Evolutionary conservation across 2,113 vertebrate species (phyloP).

Genomic region (Aptenodytes patagonicus): DNA sequence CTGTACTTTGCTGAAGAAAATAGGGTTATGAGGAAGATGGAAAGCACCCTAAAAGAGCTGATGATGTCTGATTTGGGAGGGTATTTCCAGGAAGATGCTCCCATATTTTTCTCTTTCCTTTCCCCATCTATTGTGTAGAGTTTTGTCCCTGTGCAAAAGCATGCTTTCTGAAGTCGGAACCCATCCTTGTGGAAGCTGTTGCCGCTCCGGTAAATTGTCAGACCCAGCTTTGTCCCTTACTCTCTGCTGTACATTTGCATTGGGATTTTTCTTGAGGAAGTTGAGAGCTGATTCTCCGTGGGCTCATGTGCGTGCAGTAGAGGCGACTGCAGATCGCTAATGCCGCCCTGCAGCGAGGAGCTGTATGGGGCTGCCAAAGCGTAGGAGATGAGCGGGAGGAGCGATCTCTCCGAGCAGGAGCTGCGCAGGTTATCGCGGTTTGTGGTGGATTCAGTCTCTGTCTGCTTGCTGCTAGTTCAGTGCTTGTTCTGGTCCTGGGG

Average conservation of each 20-base stretch:
- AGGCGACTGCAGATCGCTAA: rapidly evolving
- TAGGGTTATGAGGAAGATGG: background rate
- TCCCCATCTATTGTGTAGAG: no score
- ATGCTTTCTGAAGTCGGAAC: background rate
- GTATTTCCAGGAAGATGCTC: background rate
- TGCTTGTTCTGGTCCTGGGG: rapidly evolving
- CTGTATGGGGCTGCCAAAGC: rapidly evolving
- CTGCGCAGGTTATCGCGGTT: rapidly evolving
- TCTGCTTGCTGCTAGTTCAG: background rate
- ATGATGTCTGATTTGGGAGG: background rate
- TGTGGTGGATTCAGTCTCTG: background rate
- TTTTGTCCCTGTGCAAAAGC: background rate
- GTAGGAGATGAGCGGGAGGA: rapidly evolving
- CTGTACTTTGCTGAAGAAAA: background rate
- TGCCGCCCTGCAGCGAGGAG: rapidly evolving
- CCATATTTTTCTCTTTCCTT: background rate
- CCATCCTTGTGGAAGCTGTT: background rate
- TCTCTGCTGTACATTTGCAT: rapidly evolving
- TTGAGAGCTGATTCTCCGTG: background rate
- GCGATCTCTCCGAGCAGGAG: rapidly evolving
- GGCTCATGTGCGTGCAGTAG: rapidly evolving
- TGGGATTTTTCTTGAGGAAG: background rate
- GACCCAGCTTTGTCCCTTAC: background rate
- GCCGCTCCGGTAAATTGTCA: background rate
- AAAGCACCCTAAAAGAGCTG: background rate